phyloP scores from a whole-genome alignment of 2,113 vertebrate species.

The Daphoenositta chrysoptera region DNA sequence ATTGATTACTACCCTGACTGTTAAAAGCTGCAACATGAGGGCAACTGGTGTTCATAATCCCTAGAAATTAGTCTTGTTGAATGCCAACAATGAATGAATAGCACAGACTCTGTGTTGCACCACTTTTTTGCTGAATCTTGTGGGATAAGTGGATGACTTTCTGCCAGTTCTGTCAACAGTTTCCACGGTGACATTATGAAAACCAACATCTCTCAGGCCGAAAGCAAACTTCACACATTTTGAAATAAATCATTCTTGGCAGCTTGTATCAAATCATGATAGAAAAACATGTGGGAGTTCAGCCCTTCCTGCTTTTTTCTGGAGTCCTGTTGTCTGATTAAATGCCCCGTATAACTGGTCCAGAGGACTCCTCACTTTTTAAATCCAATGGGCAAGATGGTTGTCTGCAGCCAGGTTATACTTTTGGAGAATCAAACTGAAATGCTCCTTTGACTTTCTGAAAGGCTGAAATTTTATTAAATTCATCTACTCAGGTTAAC shows the following conservation, averaged over 20 bases:
- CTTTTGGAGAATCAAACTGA: not conserved
- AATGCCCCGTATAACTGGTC: not conserved
- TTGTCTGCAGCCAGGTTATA: not conserved
- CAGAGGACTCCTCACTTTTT: not conserved
- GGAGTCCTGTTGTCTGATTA: not conserved
- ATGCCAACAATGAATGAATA: not conserved
- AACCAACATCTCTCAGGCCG: not conserved
- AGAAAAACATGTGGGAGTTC: not conserved
- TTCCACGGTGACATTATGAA: not conserved
- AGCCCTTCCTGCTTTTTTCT: not conserved
- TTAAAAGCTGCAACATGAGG: not conserved
- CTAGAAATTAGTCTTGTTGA: not conserved
- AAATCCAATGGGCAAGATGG: not conserved
- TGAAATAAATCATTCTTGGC: slow-evolving; percentile 30
- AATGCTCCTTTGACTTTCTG: not conserved
- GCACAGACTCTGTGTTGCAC: not conserved
- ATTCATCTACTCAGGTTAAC: not conserved
- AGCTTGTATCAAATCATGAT: not conserved
- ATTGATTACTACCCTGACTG: not conserved
- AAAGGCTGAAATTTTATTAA: not conserved
- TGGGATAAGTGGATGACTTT: not conserved
- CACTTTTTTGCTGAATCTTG: not conserved
- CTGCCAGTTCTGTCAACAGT: slow-evolving; percentile 3
- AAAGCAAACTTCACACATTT: slow-evolving; percentile 33
- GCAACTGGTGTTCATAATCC: not conserved